These are phyloP conservation scores for Danio aesculapii DNA, from an alignment of 2,797 vertebrate genomes.

Conservation along the genomic window DNA sequence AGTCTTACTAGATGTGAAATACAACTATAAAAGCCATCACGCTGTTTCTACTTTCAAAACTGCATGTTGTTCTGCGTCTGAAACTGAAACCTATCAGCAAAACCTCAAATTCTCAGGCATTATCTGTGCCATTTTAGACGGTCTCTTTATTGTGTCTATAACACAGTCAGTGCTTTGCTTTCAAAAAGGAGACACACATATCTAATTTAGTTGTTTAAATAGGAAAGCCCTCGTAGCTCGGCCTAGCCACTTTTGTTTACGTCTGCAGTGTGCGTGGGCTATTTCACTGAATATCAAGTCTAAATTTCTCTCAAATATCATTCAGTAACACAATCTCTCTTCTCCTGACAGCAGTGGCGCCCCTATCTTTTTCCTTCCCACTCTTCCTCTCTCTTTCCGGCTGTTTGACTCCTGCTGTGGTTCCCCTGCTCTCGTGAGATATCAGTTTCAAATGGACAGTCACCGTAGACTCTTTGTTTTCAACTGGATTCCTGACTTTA, in stretches of 20 bases:
- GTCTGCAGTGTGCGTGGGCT: background rate
- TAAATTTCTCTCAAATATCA: constrained; percentile 17
- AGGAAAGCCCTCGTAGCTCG: background rate
- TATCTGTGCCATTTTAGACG: background rate
- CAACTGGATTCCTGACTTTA: background rate
- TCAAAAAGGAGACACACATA: background rate
- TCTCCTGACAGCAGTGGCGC: constrained; percentile 17
- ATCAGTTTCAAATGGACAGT: constrained; percentile 39
- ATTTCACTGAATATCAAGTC: constrained; percentile 1
- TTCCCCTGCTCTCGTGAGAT: constrained; percentile 16
- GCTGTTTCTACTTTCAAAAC: background rate
- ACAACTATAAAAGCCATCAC: background rate
- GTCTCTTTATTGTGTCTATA: background rate
- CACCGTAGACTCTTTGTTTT: constrained; percentile 23
- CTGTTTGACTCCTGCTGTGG: constrained; percentile 42
- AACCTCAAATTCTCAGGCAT: constrained; percentile 18
- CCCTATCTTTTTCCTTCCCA: constrained; percentile 9
- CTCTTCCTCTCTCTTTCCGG: constrained; percentile 9
- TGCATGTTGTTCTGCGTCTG: constrained; percentile 10
- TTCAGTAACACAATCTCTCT: constrained; percentile 40
- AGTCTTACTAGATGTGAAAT: constrained; percentile 2
- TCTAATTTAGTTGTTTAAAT: background rate
- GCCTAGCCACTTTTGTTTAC: constrained; percentile 20
- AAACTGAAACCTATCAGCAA: constrained; percentile 22
- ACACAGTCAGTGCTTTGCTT: background rate